These are phyloP conservation scores for Linepithema humile DNA, from an alignment of 1,140 invertebrate genomes.

Conservation along the genomic window DNA sequence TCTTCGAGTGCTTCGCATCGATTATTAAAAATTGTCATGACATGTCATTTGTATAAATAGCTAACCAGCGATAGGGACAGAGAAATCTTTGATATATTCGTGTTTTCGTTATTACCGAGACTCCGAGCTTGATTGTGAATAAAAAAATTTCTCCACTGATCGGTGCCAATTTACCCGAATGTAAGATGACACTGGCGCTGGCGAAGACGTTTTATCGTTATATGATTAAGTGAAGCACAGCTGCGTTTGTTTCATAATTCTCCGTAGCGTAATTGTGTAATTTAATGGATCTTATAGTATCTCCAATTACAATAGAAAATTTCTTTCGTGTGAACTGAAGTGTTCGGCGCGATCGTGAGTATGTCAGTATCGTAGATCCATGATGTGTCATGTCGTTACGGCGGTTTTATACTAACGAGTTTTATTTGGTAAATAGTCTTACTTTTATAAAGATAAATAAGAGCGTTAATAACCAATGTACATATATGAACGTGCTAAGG, in stretches of 20 bases:
- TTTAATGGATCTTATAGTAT: constrained; percentile 50
- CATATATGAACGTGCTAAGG: constrained; percentile 74
- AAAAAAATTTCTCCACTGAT: constrained; percentile 27
- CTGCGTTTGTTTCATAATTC: constrained; percentile 60
- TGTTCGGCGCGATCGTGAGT: constrained; percentile 38
- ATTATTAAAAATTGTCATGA: constrained; percentile 47
- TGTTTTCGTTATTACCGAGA: constrained; percentile 21
- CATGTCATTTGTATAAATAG: constrained; percentile 53
- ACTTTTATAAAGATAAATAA: constrained; percentile 77
- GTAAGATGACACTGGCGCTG: constrained; percentile 24
- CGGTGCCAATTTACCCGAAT: constrained; percentile 47
- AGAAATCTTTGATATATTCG: constrained; percentile 19
- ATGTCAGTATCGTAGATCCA: constrained; percentile 59
- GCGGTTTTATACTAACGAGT: constrained; percentile 77
- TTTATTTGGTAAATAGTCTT: constrained; percentile 79
- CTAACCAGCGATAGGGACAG: constrained; percentile 24
- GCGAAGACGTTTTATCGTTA: constrained; percentile 28
- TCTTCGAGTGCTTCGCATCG: constrained; percentile 23
- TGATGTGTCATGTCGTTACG: constrained; percentile 66
- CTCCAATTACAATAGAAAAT: constrained; percentile 21
- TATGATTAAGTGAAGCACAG: constrained; percentile 48
- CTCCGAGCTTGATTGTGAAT: constrained; percentile 24
- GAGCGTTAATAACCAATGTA: constrained; percentile 71
- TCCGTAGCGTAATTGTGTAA: constrained; percentile 64
- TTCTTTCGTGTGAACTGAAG: constrained; percentile 25